phyloP scores from a whole-genome alignment of 2,113 vertebrate species.

The Chamaetylas fuelleborni region DNA sequence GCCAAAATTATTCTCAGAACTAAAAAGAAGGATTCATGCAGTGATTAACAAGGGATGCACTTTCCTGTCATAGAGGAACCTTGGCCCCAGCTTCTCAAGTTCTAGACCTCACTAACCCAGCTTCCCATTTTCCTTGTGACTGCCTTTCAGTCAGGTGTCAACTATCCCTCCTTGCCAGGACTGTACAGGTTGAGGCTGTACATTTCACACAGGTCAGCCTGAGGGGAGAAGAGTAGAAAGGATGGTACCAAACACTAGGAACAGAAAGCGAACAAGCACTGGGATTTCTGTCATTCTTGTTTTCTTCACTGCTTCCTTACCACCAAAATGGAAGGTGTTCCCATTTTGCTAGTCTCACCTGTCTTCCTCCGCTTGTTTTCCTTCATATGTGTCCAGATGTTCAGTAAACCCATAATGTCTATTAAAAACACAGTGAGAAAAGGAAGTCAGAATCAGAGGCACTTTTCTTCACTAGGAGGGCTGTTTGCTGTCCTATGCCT shows the following conservation, averaged over 20 bases:
- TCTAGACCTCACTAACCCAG: background rate
- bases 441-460: background rate
- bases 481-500: background rate
- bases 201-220: background rate
- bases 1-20: background rate
- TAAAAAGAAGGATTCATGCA: background rate
- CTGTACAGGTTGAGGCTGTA: background rate
- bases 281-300: background rate
- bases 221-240: background rate
- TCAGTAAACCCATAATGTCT: background rate
- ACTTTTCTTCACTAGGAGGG: background rate
- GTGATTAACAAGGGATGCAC: background rate
- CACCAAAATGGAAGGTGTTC: background rate
- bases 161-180: background rate
- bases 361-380: background rate
- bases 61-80: background rate
- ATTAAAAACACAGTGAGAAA: background rate
- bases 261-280: background rate
- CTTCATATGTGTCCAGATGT: accelerated
- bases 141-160: background rate
- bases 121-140: background rate
- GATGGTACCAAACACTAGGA: background rate
- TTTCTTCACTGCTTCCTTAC: background rate
- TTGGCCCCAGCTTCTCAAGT: background rate
- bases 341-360: background rate